Evolutionary conservation across 1,140 invertebrate genomes (phyloP), one percentile per base, ranked within the genome.

Genomic region (Luehdorfia chinensis): DNA sequence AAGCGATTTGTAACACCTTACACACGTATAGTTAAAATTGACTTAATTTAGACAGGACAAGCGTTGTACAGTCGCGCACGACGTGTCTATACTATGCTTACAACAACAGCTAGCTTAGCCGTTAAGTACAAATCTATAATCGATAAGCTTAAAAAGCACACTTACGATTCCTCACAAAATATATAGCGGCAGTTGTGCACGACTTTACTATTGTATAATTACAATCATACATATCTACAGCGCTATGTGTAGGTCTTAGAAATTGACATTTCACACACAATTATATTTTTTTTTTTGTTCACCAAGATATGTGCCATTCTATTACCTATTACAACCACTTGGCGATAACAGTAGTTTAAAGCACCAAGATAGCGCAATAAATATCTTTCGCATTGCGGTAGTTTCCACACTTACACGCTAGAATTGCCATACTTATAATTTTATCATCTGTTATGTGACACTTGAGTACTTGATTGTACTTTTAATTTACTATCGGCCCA

Each of bases 71-170:
- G 60, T 67, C 70, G 72, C 32, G 65, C 59, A 70, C 66, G 64
- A 53, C 47, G 34, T 33, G 37, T 53, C 49, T 46, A 45, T 21
- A 23, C 50, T 50, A 60, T 49, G 48, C 57, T 46, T 62, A 53
- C 59, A 59, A 65, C 34, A 54, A 58, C 53, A 54, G 49, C 45
- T 31, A 31, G 39, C 48, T 47, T 53, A 59, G 57, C 53, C 8
- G 36, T 66, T 61, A 74, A 70, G 65, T 74, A 76, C 71, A 78
- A 78, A 68, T 78, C 69, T 73, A 75, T 47, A 50, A 62, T 59
- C 36, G 50, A 39, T 53, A 78, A 78, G 72, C 74, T 66, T 75
- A 13, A 41, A 66, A 81, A 81, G 77, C 75, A 65, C 58, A 58
- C 32, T 30, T 32, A 47, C 63, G 41, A 12, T 12, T 12, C 53